phyloP scores from a whole-genome alignment of 2,888 invertebrate genomes.

The Neria commutata region DNA sequence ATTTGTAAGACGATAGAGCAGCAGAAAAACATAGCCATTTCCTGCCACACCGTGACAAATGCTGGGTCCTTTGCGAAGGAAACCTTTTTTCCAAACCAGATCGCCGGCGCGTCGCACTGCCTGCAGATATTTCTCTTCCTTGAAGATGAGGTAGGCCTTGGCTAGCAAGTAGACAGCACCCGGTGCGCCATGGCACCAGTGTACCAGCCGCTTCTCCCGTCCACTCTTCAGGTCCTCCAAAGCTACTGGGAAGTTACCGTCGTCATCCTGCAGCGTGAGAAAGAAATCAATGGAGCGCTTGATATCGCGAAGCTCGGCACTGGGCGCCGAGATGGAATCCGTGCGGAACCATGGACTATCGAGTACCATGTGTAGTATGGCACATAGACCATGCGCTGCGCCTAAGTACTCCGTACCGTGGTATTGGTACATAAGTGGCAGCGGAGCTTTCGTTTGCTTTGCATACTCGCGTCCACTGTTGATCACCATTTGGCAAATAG shows the following conservation, averaged over 20 bases:
- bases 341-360: constrained; percentile 63
- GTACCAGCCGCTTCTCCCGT: constrained; percentile 72
- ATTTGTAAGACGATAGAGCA: constrained; percentile 76
- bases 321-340: constrained; percentile 45
- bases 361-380: constrained; percentile 71
- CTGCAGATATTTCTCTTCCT: constrained; percentile 74
- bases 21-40: constrained; percentile 79
- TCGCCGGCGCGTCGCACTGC: constrained; percentile 75
- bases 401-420: constrained; percentile 64
- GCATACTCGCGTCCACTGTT: constrained; percentile 76
- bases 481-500: constrained; percentile 73
- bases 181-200: constrained; percentile 92
- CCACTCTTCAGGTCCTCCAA: constrained; percentile 68
- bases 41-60: constrained; percentile 89
- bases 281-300: constrained; percentile 71
- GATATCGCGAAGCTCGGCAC: constrained; percentile 64
- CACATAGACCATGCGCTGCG: constrained; percentile 70
- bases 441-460: constrained; percentile 64
- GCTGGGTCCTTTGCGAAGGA: constrained; percentile 86
- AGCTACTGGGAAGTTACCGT: constrained; percentile 79
- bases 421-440: constrained; percentile 78
- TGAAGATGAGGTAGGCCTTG: constrained; percentile 77
- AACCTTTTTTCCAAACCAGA: constrained; percentile 81
- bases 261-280: constrained; percentile 66
- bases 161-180: constrained; percentile 81